Evolutionary conservation across 1,140 invertebrate genomes (phyloP).

Genomic region (Aphidius gifuensis): DNA sequence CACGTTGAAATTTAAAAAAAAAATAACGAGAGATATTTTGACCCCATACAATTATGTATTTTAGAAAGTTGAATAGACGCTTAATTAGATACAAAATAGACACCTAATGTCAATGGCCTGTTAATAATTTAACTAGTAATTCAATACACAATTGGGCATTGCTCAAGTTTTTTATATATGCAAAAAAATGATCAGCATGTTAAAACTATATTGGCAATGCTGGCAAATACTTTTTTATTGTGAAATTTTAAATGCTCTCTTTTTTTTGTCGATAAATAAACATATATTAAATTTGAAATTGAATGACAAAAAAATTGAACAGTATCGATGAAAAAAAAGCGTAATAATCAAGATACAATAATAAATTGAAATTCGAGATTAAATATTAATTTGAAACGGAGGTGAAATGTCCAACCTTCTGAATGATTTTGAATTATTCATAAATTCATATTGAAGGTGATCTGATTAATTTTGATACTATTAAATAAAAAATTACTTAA

Average conservation of each 20-base stretch:
- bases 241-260: conserved; percentile 3
- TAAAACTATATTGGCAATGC: conserved; percentile 1
- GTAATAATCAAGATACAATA: too few species aligned
- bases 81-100: conserved; percentile 4
- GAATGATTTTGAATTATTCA: not conserved
- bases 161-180: not conserved
- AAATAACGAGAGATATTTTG: not conserved
- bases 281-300: not conserved
- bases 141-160: not conserved
- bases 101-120: not conserved
- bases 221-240: not conserved
- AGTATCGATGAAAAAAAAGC: too few species aligned
- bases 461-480: not conserved
- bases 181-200: not conserved
- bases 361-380: too few species aligned
- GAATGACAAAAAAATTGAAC: too few species aligned
- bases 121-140: not conserved
- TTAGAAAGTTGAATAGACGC: not conserved
- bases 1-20: not conserved
- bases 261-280: not conserved
- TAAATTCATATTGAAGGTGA: not conserved
- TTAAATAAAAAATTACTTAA: not conserved
- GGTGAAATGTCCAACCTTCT: too few species aligned
- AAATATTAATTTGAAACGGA: too few species aligned
- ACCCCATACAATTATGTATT: too few species aligned